Base-by-base conservation (phyloP, 1,140 invertebrate genomes). In the Drosophila leontia region DNA sequence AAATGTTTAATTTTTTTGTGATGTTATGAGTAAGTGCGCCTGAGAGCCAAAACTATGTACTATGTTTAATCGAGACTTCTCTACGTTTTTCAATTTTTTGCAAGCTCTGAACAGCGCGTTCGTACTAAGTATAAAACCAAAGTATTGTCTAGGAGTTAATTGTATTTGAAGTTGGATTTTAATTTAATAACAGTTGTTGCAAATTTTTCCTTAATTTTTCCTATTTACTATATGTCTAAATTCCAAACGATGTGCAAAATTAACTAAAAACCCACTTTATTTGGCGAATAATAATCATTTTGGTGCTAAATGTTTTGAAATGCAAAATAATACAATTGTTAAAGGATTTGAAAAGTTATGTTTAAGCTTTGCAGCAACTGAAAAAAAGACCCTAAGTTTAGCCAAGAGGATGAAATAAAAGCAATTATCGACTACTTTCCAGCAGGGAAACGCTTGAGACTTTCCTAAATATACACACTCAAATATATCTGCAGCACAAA, bases 1-100 rank as follows among this genome's bases (percentile, higher is more conserved):
- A 74, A 47, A 80, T 82, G 64, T 90, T 91, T 68, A 91, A 80
- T 83, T 87, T 90, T 80, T 85, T 90, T 90, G 86, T 90, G 86
- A 90, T 91, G 85, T 90, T 90, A 91, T 75, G 71, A 74, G 67
- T 90, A 91, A 87, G 82, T 74, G 71, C 67, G 80, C 74, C 69
- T 23, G 50, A 55, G 51, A 76, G 74, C 80, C 62, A 65, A 82
- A 60, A 82, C 68, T 72, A 72, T 48, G 65, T 76, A 71, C 34
- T 71, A 47, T 81, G 62, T 69, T 58, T 57, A 67, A 56, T 57
- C 48, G 41, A 74, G 48, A 55, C 47, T 69, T 58, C 45, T 69
- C 35, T 1, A 56, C 15, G 60, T 53, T 64, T 77, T 75, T 85
- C 41, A 59, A 80, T 72, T 83, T 84, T 83, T 80, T 64, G 23